Percentiles rank a stretch among this genome's conserved stretches.
These are phyloP conservation scores for Antheraea assamensis DNA, from an alignment of 2,888 invertebrate species.

Conservation along the genomic window DNA sequence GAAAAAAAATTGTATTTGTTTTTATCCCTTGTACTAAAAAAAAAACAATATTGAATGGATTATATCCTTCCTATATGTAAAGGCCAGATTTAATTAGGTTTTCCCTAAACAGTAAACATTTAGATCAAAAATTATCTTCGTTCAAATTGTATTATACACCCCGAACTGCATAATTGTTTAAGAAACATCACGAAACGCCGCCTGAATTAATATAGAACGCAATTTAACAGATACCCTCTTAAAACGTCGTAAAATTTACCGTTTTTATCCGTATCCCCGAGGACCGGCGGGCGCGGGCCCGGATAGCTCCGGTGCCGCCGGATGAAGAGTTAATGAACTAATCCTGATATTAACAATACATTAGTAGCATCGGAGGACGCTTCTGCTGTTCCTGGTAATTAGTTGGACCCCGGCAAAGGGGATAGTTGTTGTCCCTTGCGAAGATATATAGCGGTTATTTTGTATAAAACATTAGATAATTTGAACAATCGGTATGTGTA, in stretches of 20 bases:
- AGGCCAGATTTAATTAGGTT: too few species aligned
- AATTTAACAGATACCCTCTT: constrained; percentile 64
- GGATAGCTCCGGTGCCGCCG: constrained; percentile 36
- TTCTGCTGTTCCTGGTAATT: constrained; percentile 39
- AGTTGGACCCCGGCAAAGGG: constrained; percentile 25
- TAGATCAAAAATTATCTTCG: not conserved
- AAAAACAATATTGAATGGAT: too few species aligned
- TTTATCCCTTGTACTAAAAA: too few species aligned
- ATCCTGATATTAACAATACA: constrained; percentile 82
- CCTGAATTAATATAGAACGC: constrained; percentile 73
- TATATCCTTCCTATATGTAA: too few species aligned
- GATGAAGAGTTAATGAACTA: constrained; percentile 81
- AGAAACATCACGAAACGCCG: constrained; percentile 56
- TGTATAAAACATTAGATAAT: constrained; percentile 30
- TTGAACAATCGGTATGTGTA: constrained; percentile 23
- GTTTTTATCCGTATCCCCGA: constrained; percentile 54
- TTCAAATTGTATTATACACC: not conserved
- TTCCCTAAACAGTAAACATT: not conserved
- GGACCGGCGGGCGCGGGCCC: constrained; percentile 34
- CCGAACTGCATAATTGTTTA: constrained; percentile 44
- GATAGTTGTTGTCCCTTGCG: constrained; percentile 35
- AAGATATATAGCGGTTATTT: constrained; percentile 44
- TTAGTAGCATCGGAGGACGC: constrained; percentile 74
- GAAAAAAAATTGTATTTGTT: too few species aligned
- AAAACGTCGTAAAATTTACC: constrained; percentile 63